Evolutionary conservation across 2,113 vertebrate genomes (phyloP).

Genomic region (Lamprologus callipterus): DNA sequence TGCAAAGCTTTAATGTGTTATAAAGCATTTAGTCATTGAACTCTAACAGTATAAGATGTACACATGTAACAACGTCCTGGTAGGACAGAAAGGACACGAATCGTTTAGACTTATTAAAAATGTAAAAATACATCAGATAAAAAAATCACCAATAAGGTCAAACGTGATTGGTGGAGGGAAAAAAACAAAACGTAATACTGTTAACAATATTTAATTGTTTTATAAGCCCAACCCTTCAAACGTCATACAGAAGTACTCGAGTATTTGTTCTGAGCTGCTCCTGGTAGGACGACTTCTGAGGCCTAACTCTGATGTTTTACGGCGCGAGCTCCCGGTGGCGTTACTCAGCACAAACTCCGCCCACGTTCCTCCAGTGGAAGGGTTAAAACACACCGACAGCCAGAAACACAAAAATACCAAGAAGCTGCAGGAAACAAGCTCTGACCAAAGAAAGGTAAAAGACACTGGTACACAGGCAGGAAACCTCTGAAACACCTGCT

Average conservation of each 20-base stretch:
- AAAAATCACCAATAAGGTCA: not conserved
- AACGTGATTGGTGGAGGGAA: not conserved
- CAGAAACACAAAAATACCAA: conserved; percentile 61
- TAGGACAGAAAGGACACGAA: not conserved
- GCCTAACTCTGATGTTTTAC: not conserved
- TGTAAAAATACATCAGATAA: fast-evolving
- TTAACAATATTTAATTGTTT: not conserved
- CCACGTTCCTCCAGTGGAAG: not conserved
- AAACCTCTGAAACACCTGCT: conserved; percentile 9
- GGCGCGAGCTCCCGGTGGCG: conserved; percentile 36
- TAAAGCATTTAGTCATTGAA: not conserved
- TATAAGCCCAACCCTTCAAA: not conserved
- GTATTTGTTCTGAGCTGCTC: not conserved
- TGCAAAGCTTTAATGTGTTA: not conserved
- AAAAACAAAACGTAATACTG: not conserved
- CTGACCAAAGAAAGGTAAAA: conserved; percentile 25
- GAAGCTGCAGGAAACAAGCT: conserved; percentile 49
- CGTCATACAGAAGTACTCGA: not conserved
- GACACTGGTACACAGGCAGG: conserved; percentile 4
- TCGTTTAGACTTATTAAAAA: not conserved
- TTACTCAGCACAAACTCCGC: conserved; percentile 14
- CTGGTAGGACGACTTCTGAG: not conserved
- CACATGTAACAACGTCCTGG: fast-evolving
- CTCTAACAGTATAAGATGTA: not conserved
- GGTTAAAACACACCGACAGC: conserved; percentile 57